Conservation (phyloP, 2,888 invertebrate genomes). For the Odontothrips loti region DNA sequence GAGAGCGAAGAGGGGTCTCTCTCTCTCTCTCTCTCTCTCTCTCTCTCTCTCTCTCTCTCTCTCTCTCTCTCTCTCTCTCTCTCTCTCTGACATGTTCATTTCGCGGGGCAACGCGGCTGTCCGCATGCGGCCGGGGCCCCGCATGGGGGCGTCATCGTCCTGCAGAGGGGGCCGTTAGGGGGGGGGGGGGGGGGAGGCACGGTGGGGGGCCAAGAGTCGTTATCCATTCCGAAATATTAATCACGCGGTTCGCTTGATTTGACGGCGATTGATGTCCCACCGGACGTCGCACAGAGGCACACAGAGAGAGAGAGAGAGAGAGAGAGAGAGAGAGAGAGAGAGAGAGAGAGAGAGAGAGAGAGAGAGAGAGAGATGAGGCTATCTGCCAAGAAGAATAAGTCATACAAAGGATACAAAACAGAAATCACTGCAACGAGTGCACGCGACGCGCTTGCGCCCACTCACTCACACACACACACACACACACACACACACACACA, state of each 20-base stretch:
- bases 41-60: background rate
- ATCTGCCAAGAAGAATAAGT: background rate
- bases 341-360: background rate
- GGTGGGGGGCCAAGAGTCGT: background rate
- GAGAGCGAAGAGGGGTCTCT: too few species aligned
- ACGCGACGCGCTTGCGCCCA: too few species aligned
- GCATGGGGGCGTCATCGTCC: background rate
- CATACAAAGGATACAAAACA: too few species aligned
- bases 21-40: too few species aligned
- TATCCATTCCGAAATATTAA: conserved; percentile 3
- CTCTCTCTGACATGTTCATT: conserved; percentile 11
- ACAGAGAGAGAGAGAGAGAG: background rate
- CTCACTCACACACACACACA: too few species aligned
- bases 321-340: background rate
- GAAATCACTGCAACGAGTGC: too few species aligned
- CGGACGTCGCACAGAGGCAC: background rate
- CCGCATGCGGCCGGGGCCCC: background rate
- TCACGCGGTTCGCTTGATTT: conserved; percentile 7
- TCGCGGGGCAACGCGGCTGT: background rate
- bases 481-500: too few species aligned
- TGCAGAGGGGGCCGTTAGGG: background rate
- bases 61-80: background rate
- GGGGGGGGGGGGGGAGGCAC: background rate
- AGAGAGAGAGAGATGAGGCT: background rate
- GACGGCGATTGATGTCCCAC: conserved; percentile 3